Base-by-base conservation (phyloP, 1,140 invertebrate species). In the Helicoverpa zea region DNA sequence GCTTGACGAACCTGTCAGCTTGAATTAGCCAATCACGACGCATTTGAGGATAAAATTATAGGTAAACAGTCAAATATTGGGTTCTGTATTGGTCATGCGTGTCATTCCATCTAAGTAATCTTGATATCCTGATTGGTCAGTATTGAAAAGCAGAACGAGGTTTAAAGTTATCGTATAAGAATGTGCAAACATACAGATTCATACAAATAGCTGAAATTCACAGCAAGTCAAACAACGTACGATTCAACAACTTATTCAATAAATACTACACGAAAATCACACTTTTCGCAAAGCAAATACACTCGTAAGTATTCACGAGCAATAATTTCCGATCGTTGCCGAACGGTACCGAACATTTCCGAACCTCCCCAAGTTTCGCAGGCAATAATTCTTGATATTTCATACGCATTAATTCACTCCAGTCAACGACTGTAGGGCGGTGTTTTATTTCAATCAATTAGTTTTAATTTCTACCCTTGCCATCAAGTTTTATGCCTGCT, bases 361-460 rank as follows among this genome's bases (percentile, higher is more conserved):
- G 66, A 72, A 54, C 4, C 7, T 52, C 43, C 49, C 47, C 30
- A 51, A 51, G 66, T 72, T 64, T 72, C 47, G 30, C 23, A 54
- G 35, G 47, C 68, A 72, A 54, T 72, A 72, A 72, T 72, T 72
- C 68, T 72, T 72, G 68, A 72, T 72, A 72, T 72, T 72, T 72
- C 23, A 72, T 72, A 72, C 49, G 68, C 49, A 72, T 75, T 75
- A 75, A 75, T 75, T 61, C 72, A 75, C 54, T 59, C 16, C 54
- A 59, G 35, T 59, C 54, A 59, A 72, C 47, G 68, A 72, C 49
- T 52, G 47, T 72, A 30, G 68, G 72, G 72, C 63, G 47, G 79
- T 61, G 75, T 81, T 83, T 83, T 78, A 83, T 80, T 83, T 81
- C 82, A 81, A 83, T 83, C 82, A 81, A 81, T 83, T 80, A 68